These are phyloP conservation scores for Ligdia adustata DNA, from an alignment of 2,888 invertebrate genomes.

Conservation along the genomic window DNA sequence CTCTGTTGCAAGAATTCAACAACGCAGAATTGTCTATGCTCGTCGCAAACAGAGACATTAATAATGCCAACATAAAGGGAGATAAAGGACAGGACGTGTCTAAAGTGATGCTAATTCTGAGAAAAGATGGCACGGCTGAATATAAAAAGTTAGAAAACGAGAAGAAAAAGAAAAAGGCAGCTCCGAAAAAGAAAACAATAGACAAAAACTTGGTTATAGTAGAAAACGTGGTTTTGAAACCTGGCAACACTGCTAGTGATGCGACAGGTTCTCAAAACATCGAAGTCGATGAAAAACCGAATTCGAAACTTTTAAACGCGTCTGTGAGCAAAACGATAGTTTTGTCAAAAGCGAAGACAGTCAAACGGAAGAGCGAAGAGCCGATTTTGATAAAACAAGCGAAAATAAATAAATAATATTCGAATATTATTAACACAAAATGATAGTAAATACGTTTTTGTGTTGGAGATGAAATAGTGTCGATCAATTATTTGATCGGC, in stretches of 20 bases:
- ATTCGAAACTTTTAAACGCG: neutral
- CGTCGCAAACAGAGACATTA: conserved; percentile 56
- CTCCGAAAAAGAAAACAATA: neutral
- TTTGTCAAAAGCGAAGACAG: neutral
- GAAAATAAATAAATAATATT: neutral
- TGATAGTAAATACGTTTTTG: neutral
- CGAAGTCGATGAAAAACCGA: conserved; percentile 4
- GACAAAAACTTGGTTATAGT: conserved; percentile 24
- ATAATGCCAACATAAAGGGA: conserved; percentile 14
- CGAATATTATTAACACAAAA: neutral
- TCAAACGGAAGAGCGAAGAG: conserved; percentile 6
- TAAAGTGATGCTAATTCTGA: conserved; percentile 52
- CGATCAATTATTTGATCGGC: neutral
- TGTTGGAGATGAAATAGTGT: neutral
- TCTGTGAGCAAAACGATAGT: neutral
- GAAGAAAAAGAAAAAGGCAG: neutral
- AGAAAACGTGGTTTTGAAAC: conserved; percentile 20
- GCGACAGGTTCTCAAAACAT: no score
- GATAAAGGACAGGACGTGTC: conserved; percentile 11
- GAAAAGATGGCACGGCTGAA: conserved; percentile 43
- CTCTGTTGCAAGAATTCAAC: conserved; percentile 68
- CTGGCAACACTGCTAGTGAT: conserved; percentile 2
- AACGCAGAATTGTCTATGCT: conserved; percentile 59
- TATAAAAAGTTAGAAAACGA: conserved; percentile 24
- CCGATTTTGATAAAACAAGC: conserved; percentile 2